Evolutionary conservation across 2,113 vertebrate species (phyloP).

Genomic region (Atherinomorus stipes): DNA sequence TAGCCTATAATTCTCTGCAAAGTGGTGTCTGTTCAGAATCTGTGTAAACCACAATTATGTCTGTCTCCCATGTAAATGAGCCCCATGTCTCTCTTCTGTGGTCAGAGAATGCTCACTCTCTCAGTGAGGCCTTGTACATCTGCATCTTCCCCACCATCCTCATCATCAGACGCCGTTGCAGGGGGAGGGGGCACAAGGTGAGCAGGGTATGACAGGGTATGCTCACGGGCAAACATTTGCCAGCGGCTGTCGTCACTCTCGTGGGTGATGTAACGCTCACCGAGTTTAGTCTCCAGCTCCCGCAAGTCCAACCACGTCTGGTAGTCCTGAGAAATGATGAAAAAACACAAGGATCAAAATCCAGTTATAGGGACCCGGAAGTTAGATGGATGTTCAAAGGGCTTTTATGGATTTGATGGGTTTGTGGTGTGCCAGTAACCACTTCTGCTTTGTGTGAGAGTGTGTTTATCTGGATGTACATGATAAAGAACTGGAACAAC

Average conservation of each 20-base stretch:
- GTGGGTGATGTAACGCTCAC: constrained; percentile 91
- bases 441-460: constrained; percentile 7
- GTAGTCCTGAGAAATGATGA: constrained; percentile 84
- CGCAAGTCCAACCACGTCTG: constrained; percentile 92
- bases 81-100: constrained; percentile 2
- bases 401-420: constrained; percentile 27
- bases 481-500: constrained; percentile 30
- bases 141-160: constrained; percentile 76
- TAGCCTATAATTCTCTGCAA: constrained; percentile 7
- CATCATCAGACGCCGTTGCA: constrained; percentile 61
- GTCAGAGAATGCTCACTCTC: constrained; percentile 91
- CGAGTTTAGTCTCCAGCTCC: constrained; percentile 90
- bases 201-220: constrained; percentile 82
- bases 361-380: constrained; percentile 24
- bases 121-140: constrained; percentile 91
- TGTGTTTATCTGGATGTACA: constrained; percentile 1
- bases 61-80: constrained; percentile 20
- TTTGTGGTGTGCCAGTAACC: constrained; percentile 25
- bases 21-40: background rate
- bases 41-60: background rate
- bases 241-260: constrained; percentile 93
- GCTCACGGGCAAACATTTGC: constrained; percentile 86
- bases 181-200: constrained; percentile 77
- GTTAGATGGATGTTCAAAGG: constrained; percentile 28
- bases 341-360: constrained; percentile 29